Percentiles rank a stretch among this genome's conserved stretches.
Evolutionary conservation across 1,140 invertebrate species (phyloP).

Genomic region (Heterodera schachtii): DNA sequence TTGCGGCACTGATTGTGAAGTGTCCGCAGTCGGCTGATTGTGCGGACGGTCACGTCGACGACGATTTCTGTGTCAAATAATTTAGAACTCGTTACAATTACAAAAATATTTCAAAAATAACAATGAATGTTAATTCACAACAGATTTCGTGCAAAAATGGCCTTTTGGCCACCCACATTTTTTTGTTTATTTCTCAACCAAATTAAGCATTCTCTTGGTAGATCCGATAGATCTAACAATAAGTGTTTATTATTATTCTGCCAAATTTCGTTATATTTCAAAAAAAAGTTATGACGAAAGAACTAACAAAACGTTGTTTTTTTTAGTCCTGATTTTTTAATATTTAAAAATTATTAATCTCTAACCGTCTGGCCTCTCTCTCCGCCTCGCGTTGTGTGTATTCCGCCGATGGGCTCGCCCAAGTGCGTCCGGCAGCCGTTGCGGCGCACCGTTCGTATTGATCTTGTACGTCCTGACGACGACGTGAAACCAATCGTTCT

Average conservation of each 20-base stretch:
- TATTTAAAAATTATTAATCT: not conserved
- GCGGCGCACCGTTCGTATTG: constrained; percentile 43
- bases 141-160: too few relatives aligned
- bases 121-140: too few relatives aligned
- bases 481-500: constrained; percentile 19
- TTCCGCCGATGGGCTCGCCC: constrained; percentile 20
- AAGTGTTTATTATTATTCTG: too few relatives aligned
- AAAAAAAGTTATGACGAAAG: too few relatives aligned
- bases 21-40: not conserved
- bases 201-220: too few relatives aligned
- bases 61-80: constrained; percentile 16
- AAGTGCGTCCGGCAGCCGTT: constrained; percentile 25
- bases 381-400: constrained; percentile 38
- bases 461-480: constrained; percentile 45
- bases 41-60: constrained; percentile 29
- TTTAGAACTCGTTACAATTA: too few relatives aligned
- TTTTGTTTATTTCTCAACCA: too few relatives aligned
- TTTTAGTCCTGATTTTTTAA: not conserved
- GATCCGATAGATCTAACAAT: too few relatives aligned
- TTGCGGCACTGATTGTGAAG: not conserved
- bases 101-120: too few relatives aligned
- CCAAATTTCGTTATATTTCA: too few relatives aligned
- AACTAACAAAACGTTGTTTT: not conserved
- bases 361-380: constrained; percentile 40
- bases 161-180: too few relatives aligned